Evolutionary conservation across 2,797 vertebrate genomes (phyloP).

Genomic region (Stomatorhinus walkeri): DNA sequence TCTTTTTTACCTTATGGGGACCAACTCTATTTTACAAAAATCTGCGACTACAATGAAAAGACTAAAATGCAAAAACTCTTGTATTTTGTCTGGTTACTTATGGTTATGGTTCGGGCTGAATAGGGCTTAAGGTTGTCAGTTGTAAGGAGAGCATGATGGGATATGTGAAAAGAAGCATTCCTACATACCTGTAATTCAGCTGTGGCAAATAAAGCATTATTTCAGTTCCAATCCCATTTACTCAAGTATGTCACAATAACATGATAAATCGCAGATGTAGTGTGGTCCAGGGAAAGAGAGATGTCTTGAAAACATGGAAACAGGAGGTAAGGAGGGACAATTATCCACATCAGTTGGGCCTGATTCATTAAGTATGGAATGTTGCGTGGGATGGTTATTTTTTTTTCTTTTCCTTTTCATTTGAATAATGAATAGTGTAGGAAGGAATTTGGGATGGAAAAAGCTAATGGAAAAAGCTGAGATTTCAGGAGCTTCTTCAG

Average conservation of each 20-base stretch:
- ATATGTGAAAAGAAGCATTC: background rate
- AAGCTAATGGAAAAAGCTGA: background rate
- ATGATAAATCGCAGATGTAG: background rate
- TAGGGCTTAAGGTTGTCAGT: background rate
- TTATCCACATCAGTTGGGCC: background rate
- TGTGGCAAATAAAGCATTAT: background rate
- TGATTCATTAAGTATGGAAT: background rate
- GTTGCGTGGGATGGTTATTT: background rate
- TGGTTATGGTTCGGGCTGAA: background rate
- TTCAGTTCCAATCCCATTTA: background rate
- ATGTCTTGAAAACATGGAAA: background rate
- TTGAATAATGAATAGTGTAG: background rate
- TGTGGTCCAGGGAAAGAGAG: background rate
- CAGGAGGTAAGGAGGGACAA: background rate
- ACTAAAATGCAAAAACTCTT: background rate
- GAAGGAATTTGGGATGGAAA: background rate
- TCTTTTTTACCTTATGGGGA: background rate
- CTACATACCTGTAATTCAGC: background rate
- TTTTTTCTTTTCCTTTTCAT: background rate
- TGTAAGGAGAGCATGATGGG: background rate
- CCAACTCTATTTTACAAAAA: too few species aligned
- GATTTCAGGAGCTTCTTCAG: background rate
- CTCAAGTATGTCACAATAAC: background rate
- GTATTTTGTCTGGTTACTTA: background rate
- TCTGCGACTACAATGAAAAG: too few species aligned